These are phyloP conservation scores for Agelas oroides DNA, from an alignment of 37 sponge, comb jelly and placozoan genomes.

Conservation along the genomic window DNA sequence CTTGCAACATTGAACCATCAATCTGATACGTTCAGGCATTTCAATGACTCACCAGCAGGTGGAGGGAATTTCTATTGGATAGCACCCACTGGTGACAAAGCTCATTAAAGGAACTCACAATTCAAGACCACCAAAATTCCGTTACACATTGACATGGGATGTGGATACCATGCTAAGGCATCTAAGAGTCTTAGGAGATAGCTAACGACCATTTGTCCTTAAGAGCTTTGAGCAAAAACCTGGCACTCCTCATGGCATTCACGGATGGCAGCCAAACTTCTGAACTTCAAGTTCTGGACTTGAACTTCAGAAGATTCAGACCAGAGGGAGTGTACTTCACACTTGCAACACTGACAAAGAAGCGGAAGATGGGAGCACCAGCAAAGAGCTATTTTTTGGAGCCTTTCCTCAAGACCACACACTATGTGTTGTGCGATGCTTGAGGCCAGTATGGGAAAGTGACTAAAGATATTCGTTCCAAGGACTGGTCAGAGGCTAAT, in stretches of 20 bases:
- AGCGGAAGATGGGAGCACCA: slow-evolving; percentile 3
- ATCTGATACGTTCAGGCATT: slow-evolving; percentile 24
- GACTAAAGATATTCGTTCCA: too few relatives aligned
- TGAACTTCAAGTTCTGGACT: slow-evolving; percentile 37
- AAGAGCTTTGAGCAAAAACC: slow-evolving; percentile 23
- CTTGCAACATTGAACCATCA: slow-evolving; percentile 24
- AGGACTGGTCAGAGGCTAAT: too few relatives aligned
- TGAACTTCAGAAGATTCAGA: not conserved
- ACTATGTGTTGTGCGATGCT: slow-evolving; percentile 34
- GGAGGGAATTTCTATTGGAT: slow-evolving; percentile 31
- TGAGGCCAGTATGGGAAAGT: too few relatives aligned
- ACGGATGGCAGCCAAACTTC: slow-evolving; percentile 18
- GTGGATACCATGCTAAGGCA: too few relatives aligned
- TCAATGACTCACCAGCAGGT: slow-evolving; percentile 31
- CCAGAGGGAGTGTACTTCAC: slow-evolving; percentile 51
- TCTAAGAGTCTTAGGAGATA: too few relatives aligned
- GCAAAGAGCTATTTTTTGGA: slow-evolving; percentile 24
- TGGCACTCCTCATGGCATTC: slow-evolving; percentile 46
- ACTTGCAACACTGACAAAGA: slow-evolving; percentile 37
- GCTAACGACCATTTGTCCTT: too few relatives aligned
- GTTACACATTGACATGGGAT: too few relatives aligned
- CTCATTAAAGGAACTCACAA: slow-evolving; percentile 40
- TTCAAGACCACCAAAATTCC: too few relatives aligned
- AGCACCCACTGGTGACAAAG: slow-evolving; percentile 37
- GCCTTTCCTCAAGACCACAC: not conserved